Conservation (phyloP, 2,888 invertebrate species). For the Altica lythri region DNA sequence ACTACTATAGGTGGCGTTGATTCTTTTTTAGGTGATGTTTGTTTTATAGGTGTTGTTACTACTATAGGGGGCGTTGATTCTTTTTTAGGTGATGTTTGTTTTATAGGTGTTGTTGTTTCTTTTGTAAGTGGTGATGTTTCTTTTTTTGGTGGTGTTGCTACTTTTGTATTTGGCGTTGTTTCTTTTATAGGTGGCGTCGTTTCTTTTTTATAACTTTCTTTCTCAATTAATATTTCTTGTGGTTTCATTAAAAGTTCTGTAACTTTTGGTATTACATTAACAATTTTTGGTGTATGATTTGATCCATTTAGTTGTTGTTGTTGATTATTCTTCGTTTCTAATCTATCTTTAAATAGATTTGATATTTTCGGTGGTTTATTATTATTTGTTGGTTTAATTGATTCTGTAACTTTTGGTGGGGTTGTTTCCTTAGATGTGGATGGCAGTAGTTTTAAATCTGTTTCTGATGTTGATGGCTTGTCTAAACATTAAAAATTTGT, state of each 20-base stretch:
- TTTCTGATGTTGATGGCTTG: conserved; percentile 3
- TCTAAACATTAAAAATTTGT: too few relatives aligned
- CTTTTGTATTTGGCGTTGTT: conserved; percentile 3
- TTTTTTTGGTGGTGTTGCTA: conserved; percentile 8
- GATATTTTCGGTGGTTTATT: conserved; percentile 21
- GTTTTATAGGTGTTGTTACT: conserved; percentile 8
- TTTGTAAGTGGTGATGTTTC: background rate
- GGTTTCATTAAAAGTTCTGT: conserved; percentile 31
- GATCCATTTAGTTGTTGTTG: conserved; percentile 12
- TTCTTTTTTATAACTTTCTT: conserved; percentile 15
- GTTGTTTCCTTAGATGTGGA: conserved; percentile 29
- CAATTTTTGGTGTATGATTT: conserved; percentile 44
- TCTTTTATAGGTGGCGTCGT: background rate
- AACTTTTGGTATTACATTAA: conserved; percentile 47
- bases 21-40: too few relatives aligned
- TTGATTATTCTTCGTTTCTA: conserved; percentile 16
- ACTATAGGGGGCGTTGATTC: background rate
- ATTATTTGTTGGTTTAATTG: conserved; percentile 6
- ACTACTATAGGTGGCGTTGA: background rate
- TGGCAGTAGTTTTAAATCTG: conserved; percentile 18
- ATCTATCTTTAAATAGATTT: conserved; percentile 15
- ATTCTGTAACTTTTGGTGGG: conserved; percentile 6
- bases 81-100: conserved; percentile 1
- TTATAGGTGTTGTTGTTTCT: conserved; percentile 3
- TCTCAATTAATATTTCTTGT: background rate